These are phyloP conservation scores for Garra rufa DNA, from an alignment of 2,113 vertebrate genomes.

Conservation along the genomic window DNA sequence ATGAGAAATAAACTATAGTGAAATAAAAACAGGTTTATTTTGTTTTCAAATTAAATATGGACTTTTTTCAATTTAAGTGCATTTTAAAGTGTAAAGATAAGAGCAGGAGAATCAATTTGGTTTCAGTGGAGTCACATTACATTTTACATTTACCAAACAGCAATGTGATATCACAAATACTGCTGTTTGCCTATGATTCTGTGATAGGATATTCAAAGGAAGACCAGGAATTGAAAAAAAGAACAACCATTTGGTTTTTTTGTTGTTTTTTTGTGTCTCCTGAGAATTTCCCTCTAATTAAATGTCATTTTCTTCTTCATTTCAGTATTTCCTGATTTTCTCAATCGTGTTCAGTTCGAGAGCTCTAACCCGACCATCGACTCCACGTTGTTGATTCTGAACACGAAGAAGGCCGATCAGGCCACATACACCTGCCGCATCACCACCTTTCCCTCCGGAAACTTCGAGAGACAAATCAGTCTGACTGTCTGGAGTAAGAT, in stretches of 20 bases:
- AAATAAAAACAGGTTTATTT: no score
- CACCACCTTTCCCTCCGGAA: conserved; percentile 75
- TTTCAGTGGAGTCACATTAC: not conserved
- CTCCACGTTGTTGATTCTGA: conserved; percentile 69
- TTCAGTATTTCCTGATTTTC: conserved; percentile 71
- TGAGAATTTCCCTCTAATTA: not conserved
- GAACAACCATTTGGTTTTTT: not conserved
- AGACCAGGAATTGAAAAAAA: not conserved
- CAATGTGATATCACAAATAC: not conserved
- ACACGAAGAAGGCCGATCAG: conserved; percentile 69
- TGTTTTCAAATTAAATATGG: no score
- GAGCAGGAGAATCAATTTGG: not conserved
- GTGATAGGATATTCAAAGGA: not conserved
- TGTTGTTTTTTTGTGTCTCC: not conserved
- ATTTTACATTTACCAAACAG: not conserved
- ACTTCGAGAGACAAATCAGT: conserved; percentile 68
- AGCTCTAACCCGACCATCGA: conserved; percentile 61
- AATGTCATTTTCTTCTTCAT: not conserved
- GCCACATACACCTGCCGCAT: conserved; percentile 75
- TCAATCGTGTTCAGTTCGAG: conserved; percentile 69
- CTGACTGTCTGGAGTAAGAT: conserved; percentile 77
- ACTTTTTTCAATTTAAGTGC: no score
- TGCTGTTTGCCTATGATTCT: not conserved
- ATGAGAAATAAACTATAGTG: no score
- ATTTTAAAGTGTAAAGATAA: not conserved